A percentile compares a stretch with the other conserved stretches of the same genome.
Conservation (phyloP, 2,113 vertebrate species). For the Microtus oregoni region DNA sequence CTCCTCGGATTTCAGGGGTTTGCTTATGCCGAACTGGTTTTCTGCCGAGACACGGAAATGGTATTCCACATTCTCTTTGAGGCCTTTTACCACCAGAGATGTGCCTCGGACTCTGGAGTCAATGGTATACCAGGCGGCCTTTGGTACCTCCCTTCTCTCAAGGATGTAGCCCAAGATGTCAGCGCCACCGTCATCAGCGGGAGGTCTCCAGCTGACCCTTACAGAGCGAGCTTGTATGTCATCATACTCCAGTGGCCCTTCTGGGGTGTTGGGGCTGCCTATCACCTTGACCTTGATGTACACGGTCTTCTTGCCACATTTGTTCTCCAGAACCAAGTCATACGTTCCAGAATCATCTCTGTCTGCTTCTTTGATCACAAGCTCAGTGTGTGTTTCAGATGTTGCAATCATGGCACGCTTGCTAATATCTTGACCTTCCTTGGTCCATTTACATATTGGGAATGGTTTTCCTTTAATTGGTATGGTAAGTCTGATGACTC, state of each 20-base stretch:
- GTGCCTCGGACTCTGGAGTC: slow-evolving; percentile 96
- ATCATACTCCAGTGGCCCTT: slow-evolving; percentile 94
- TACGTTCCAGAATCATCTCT: slow-evolving; percentile 95
- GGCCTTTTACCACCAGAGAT: slow-evolving; percentile 94
- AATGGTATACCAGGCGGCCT: slow-evolving; percentile 97
- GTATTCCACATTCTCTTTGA: slow-evolving; percentile 96
- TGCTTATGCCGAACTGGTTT: slow-evolving; percentile 96
- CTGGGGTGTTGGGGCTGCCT: slow-evolving; percentile 93
- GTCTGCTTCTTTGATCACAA: slow-evolving; percentile 96
- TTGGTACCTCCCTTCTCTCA: slow-evolving; percentile 94
- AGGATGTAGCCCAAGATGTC: slow-evolving; percentile 96
- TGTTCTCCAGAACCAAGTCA: slow-evolving; percentile 94
- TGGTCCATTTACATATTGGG: slow-evolving; percentile 96
- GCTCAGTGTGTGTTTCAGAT: slow-evolving; percentile 94
- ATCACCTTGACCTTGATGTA: slow-evolving; percentile 98
- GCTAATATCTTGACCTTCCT: slow-evolving; percentile 92
- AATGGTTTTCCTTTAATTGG: slow-evolving; percentile 98
- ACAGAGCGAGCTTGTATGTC: slow-evolving; percentile 96
- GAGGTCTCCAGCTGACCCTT: slow-evolving; percentile 94
- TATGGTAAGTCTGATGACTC: slow-evolving; percentile 94
- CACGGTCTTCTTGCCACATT: slow-evolving; percentile 95
- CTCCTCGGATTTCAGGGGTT: slow-evolving; percentile 95
- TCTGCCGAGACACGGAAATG: slow-evolving; percentile 98
- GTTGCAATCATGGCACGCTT: slow-evolving; percentile 95
- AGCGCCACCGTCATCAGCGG: slow-evolving; percentile 93